Evolutionary conservation across 2,888 invertebrate genomes (phyloP), one percentile per base, ranked within the genome.

Genomic region (Tachina grossa): DNA sequence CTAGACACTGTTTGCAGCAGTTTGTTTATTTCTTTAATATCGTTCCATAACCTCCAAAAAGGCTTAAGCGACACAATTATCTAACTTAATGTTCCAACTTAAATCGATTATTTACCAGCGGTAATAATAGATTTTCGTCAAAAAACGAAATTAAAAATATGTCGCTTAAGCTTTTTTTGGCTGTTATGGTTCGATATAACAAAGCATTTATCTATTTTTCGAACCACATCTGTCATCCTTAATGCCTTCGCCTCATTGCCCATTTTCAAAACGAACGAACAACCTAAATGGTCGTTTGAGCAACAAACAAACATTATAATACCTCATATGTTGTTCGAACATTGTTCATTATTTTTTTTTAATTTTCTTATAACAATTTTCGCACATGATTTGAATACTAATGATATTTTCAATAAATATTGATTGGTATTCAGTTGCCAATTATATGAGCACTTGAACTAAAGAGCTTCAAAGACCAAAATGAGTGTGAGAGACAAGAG

Each of bases 361-460:
- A 75, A 85, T 85, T 65, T 69, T 69, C 53, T 39, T 79, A 85
- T 79, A 69, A 79, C 79, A 85, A 85, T 85, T 69, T 82, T 82
- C 82, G 65, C 85, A 85, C 82, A 78, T 85, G 75, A 65, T 83
- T 76, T 75, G 85, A 83, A 83, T 85, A 79, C 53, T 79, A 83
- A 83, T 85, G 63, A 85, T 61, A 69, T 75, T 84, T 49, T 69
- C 68, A 79, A 75, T 79, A 75, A 65, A 59, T 77, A 83, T 77
- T 83, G 77, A 77, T 66, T 65, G 83, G 16, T 53, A 72, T 77
- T 51, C 71, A 83, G 72, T 59, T 45, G 45, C 57, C 65, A 19
- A 74, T 13, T 53, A 39, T 65, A 57, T 43, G 57, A 41, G 49
- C 61, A 41, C 66, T 69, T 61, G 14, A 9, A 22, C 6, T 11